These are phyloP conservation scores for Philaethria dido DNA, from an alignment of 2,888 invertebrate species.

Conservation along the genomic window DNA sequence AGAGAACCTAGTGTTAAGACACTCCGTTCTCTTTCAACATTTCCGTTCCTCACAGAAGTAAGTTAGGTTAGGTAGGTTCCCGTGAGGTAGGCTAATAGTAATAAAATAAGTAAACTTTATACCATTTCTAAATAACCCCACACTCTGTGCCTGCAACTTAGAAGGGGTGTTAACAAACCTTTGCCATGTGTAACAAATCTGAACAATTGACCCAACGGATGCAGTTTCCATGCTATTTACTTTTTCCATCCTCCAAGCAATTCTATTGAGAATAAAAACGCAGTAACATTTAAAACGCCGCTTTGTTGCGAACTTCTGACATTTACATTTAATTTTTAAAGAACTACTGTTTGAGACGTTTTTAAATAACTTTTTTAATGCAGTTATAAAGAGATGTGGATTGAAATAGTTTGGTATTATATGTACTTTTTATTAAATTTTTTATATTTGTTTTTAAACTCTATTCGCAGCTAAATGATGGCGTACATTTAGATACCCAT, in stretches of 20 bases:
- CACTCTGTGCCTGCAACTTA: slow-evolving; percentile 41
- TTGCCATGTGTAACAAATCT: slow-evolving; percentile 46
- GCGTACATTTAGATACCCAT: not conserved
- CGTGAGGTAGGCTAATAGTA: too few relatives aligned
- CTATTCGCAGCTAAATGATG: not conserved
- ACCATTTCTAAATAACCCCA: not conserved
- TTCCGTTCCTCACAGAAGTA: too few relatives aligned
- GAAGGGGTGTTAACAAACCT: slow-evolving; percentile 46
- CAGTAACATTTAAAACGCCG: slow-evolving; percentile 29
- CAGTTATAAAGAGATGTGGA: slow-evolving; percentile 14
- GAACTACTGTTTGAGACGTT: slow-evolving; percentile 29
- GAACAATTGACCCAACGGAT: slow-evolving; percentile 49
- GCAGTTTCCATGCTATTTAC: slow-evolving; percentile 26
- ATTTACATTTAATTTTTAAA: slow-evolving; percentile 28
- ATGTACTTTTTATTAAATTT: not conserved
- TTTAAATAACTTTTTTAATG: slow-evolving; percentile 29
- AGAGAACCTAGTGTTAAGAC: too few relatives aligned
- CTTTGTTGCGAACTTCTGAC: slow-evolving; percentile 32
- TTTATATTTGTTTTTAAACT: not conserved
- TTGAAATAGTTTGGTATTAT: slow-evolving; percentile 8
- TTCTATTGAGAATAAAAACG: slow-evolving; percentile 26
- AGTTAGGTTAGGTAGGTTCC: too few relatives aligned
- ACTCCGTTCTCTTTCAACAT: too few relatives aligned
- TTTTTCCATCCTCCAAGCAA: slow-evolving; percentile 45
- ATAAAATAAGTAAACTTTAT: not conserved